Evolutionary conservation across 2,113 vertebrate genomes (phyloP).

Genomic region (Larimichthys crocea): DNA sequence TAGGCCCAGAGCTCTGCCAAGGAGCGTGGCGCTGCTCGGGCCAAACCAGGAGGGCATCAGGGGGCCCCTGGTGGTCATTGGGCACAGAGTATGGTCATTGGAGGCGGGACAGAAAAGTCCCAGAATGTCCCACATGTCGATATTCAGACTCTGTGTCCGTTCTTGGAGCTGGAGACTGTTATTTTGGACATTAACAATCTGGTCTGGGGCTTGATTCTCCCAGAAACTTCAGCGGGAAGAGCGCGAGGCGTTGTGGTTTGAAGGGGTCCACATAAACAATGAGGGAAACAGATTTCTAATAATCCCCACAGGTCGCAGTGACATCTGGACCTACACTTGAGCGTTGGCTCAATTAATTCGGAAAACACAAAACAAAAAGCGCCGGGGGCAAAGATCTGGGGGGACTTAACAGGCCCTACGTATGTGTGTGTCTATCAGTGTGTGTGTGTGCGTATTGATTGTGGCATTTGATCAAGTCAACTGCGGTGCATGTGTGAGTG

Average conservation of each 20-base stretch:
- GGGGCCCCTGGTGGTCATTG: slow-evolving; percentile 76
- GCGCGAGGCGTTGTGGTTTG: slow-evolving; percentile 55
- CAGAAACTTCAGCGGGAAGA: slow-evolving; percentile 66
- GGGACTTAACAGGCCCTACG: slow-evolving; percentile 73
- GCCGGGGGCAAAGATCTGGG: slow-evolving; percentile 80
- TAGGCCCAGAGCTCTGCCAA: slow-evolving; percentile 82
- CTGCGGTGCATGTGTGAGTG: slow-evolving; percentile 46
- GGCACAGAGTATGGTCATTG: slow-evolving; percentile 69
- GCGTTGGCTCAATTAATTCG: slow-evolving; percentile 82
- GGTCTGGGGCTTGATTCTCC: slow-evolving; percentile 62
- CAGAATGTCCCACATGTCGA: slow-evolving; percentile 73
- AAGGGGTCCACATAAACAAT: slow-evolving; percentile 77
- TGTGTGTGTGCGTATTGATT: slow-evolving; percentile 67
- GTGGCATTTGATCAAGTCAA: slow-evolving; percentile 72
- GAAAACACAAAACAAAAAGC: slow-evolving; percentile 82
- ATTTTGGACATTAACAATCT: slow-evolving; percentile 79
- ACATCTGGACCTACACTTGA: slow-evolving; percentile 82
- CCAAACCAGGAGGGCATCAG: slow-evolving; percentile 75
- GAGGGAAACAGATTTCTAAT: slow-evolving; percentile 83
- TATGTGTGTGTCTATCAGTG: slow-evolving; percentile 71
- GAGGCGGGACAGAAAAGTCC: slow-evolving; percentile 75
- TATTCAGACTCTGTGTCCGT: slow-evolving; percentile 50
- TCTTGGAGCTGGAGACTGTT: slow-evolving; percentile 62
- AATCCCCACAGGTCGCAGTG: slow-evolving; percentile 82
- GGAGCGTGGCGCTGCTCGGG: slow-evolving; percentile 68